Evolutionary conservation across 2,113 vertebrate species (phyloP).

Genomic region (Lophius piscatorius): DNA sequence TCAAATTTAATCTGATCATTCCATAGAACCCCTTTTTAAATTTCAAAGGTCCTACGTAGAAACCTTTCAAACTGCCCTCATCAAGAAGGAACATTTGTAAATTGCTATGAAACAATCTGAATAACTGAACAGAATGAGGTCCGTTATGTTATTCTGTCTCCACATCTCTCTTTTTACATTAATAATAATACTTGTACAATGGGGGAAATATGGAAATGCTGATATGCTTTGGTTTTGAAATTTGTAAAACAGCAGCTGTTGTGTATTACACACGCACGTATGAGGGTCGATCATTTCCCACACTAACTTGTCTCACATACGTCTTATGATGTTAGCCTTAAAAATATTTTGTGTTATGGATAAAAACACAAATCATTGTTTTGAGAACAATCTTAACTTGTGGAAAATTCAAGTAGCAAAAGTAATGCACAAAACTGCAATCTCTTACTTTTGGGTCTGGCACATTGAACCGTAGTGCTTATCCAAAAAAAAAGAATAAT

Average conservation of each 20-base stretch:
- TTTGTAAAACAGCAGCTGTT: conserved; percentile 50
- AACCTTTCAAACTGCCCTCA: conserved; percentile 8
- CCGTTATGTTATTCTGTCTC: too few species aligned
- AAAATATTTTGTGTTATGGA: conserved; percentile 73
- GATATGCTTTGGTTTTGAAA: conserved; percentile 42
- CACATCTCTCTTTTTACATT: too few species aligned
- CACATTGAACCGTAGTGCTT: neutral
- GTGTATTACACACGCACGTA: conserved; percentile 53
- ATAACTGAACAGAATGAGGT: neutral
- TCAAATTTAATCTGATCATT: neutral
- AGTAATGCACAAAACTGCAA: conserved; percentile 10
- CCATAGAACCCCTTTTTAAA: too few species aligned
- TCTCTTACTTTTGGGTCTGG: neutral
- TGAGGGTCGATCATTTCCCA: conserved; percentile 42
- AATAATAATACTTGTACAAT: too few species aligned
- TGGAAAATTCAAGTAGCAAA: conserved; percentile 29
- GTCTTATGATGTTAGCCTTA: conserved; percentile 42
- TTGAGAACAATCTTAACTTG: conserved; percentile 58
- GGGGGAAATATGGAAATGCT: conserved; percentile 34
- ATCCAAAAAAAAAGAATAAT: too few species aligned
- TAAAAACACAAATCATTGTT: conserved; percentile 66
- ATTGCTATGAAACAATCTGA: conserved; percentile 12
- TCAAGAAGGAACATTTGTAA: neutral
- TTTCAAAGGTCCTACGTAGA: neutral
- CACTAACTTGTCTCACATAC: conserved; percentile 14